phyloP scores from a whole-genome alignment of 2,113 vertebrate species.

The Vulpes vulpes region DNA sequence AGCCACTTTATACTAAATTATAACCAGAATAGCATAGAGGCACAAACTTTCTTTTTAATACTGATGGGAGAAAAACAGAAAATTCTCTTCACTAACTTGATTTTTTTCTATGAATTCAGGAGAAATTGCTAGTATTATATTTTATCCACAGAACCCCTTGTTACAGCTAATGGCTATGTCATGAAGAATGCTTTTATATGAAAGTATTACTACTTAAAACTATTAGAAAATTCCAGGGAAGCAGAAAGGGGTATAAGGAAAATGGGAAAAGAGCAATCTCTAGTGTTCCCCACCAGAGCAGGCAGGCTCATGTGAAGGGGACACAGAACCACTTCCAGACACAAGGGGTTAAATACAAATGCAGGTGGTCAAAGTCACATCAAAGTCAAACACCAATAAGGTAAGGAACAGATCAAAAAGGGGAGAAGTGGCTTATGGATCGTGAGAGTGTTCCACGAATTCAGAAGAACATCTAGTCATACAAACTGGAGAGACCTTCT shows the following conservation, averaged over 20 bases:
- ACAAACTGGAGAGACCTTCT: background rate
- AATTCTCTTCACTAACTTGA: background rate
- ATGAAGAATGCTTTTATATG: background rate
- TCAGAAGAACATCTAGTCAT: background rate
- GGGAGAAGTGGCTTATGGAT: background rate
- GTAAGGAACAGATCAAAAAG: background rate
- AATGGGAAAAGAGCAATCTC: background rate
- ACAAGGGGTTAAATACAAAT: background rate
- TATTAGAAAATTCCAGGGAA: background rate
- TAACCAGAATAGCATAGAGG: background rate
- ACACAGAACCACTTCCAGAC: background rate
- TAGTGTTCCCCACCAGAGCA: background rate
- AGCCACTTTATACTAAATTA: background rate
- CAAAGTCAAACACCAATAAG: conserved; percentile 25
- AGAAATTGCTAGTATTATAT: background rate
- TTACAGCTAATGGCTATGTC: background rate
- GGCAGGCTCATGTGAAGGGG: background rate
- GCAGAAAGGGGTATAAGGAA: background rate
- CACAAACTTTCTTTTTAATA: background rate
- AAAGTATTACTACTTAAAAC: background rate
- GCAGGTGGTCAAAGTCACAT: background rate
- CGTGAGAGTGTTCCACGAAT: background rate
- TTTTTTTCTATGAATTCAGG: conserved; percentile 47
- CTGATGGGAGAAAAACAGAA: background rate
- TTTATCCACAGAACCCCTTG: background rate